These are phyloP conservation scores for Struthio camelus DNA, from an alignment of 2,113 vertebrate genomes.

Conservation along the genomic window DNA sequence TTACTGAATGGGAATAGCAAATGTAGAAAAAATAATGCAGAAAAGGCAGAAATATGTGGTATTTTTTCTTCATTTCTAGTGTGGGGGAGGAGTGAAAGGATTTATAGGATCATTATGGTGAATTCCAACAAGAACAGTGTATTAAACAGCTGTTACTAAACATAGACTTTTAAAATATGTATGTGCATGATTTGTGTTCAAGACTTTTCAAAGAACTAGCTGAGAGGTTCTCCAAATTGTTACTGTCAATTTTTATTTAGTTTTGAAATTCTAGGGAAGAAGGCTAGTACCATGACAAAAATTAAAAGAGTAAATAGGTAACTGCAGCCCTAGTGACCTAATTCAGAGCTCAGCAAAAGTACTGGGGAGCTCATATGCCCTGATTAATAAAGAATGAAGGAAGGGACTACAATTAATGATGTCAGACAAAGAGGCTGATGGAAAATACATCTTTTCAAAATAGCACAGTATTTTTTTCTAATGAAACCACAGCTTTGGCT, in stretches of 20 bases:
- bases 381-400: background rate
- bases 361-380: background rate
- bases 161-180: conserved; percentile 3
- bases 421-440: background rate
- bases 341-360: background rate
- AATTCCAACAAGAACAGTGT: conserved; percentile 22
- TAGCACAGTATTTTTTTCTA: background rate
- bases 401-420: background rate
- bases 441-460: background rate
- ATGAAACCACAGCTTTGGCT: background rate
- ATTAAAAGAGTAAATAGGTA: background rate
- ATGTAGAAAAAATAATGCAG: conserved; percentile 2
- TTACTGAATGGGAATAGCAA: background rate
- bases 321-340: background rate
- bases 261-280: background rate
- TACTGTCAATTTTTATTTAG: conserved; percentile 6
- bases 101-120: background rate
- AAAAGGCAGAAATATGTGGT: background rate
- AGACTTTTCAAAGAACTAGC: background rate
- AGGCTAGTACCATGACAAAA: background rate
- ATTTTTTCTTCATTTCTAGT: background rate
- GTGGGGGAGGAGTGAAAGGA: background rate
- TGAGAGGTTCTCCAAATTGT: conserved; percentile 12
- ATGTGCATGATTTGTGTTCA: background rate
- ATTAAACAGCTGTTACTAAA: conserved; percentile 49